These are phyloP conservation scores for Channa argus DNA, from an alignment of 2,113 vertebrate species.

Conservation along the genomic window DNA sequence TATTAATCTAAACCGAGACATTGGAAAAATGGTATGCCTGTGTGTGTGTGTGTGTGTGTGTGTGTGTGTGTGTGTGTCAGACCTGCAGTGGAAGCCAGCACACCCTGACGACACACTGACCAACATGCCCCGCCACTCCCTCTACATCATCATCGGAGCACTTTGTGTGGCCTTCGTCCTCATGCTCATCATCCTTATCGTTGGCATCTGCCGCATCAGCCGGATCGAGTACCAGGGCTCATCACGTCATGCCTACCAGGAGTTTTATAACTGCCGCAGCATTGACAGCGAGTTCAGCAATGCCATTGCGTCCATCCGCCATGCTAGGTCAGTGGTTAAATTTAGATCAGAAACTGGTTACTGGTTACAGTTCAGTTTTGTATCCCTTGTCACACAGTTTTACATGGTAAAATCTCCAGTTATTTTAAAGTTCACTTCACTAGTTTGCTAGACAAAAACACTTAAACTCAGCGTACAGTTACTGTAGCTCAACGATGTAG, in stretches of 20 bases:
- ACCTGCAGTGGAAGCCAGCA: constrained; percentile 95
- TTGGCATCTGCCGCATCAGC: constrained; percentile 98
- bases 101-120: constrained; percentile 93
- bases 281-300: constrained; percentile 98
- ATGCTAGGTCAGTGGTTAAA: constrained; percentile 88
- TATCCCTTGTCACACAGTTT: background rate
- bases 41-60: background rate
- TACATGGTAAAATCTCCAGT: too few relatives aligned
- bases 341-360: too few relatives aligned
- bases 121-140: constrained; percentile 96
- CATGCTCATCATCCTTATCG: constrained; percentile 98
- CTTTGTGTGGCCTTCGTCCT: constrained; percentile 96
- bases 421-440: too few relatives aligned
- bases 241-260: constrained; percentile 94
- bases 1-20: constrained; percentile 16
- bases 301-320: constrained; percentile 95
- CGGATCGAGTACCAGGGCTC: constrained; percentile 99
- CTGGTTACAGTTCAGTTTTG: background rate
- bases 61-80: constrained; percentile 71
- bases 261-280: constrained; percentile 98
- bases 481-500: too few relatives aligned
- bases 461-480: too few relatives aligned
- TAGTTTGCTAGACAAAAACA: too few relatives aligned
- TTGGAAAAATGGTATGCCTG: background rate
- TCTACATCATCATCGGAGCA: constrained; percentile 97